These are phyloP conservation scores for Siniperca knerii DNA, from an alignment of 2,113 vertebrate species.

Conservation along the genomic window DNA sequence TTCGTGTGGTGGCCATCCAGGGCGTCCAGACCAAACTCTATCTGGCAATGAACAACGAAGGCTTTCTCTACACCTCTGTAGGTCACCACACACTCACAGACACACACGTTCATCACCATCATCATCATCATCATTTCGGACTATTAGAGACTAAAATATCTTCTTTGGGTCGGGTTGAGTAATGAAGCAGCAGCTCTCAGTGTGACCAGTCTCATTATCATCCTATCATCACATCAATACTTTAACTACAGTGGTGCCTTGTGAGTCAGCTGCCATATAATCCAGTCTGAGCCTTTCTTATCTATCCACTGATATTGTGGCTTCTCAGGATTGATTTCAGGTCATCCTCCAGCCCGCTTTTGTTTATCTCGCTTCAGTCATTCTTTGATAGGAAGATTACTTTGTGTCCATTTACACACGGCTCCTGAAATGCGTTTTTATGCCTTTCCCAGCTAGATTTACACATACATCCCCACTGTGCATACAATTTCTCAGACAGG, in stretches of 20 bases:
- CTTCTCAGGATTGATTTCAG: constrained; percentile 63
- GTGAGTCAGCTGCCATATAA: constrained; percentile 56
- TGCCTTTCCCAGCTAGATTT: constrained; percentile 11
- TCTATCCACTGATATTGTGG: constrained; percentile 54
- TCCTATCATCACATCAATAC: constrained; percentile 57
- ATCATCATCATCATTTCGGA: constrained; percentile 21
- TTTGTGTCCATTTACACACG: constrained; percentile 23
- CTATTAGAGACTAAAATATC: background rate
- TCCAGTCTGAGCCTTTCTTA: constrained; percentile 44
- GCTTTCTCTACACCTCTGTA: constrained; percentile 98
- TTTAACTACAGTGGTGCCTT: constrained; percentile 36
- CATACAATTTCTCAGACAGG: constrained; percentile 51
- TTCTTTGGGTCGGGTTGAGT: constrained; percentile 24
- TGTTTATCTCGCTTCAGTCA: constrained; percentile 53
- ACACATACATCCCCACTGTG: background rate
- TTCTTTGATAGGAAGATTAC: constrained; percentile 56
- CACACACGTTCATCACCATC: background rate
- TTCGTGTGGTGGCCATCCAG: constrained; percentile 99
- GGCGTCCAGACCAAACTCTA: constrained; percentile 99
- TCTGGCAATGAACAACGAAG: constrained; percentile 99
- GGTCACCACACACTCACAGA: constrained; percentile 72
- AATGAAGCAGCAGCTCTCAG: constrained; percentile 38
- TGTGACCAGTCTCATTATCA: constrained; percentile 48
- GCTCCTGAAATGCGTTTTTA: constrained; percentile 45
- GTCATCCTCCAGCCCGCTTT: constrained; percentile 40